Evolutionary conservation across 2,797 vertebrate genomes (phyloP).

Genomic region (Botia kubotai): DNA sequence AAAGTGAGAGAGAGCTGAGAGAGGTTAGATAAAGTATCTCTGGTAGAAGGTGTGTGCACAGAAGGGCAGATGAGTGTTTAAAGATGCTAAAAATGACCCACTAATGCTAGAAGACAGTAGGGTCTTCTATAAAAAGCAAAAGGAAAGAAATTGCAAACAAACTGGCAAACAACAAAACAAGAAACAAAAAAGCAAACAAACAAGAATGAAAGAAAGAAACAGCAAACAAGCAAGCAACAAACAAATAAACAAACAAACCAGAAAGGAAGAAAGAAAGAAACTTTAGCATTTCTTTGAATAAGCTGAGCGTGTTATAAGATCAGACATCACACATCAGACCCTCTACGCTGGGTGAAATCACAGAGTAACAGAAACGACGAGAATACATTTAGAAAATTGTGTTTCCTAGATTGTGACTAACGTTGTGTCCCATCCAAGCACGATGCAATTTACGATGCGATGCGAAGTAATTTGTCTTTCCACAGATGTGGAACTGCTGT

Average conservation of each 20-base stretch:
- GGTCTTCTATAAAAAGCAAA: neutral
- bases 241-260: neutral
- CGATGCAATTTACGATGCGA: too few species aligned
- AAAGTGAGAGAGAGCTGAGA: neutral
- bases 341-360: conserved; percentile 20
- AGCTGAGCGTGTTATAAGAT: conserved; percentile 1
- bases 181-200: too few species aligned
- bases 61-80: conserved; percentile 7
- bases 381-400: neutral
- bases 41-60: conserved; percentile 15
- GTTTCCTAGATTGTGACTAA: neutral
- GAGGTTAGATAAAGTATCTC: conserved; percentile 30
- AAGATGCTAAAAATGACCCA: conserved; percentile 29
- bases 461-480: neutral
- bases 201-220: too few species aligned
- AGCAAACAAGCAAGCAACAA: neutral
- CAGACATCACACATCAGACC: neutral
- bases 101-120: neutral
- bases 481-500: neutral
- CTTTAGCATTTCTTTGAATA: neutral
- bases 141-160: too few species aligned
- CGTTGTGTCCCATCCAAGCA: neutral
- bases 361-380: neutral
- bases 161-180: neutral
- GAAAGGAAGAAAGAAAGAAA: neutral